These are phyloP conservation scores for Heteractis magnifica DNA, from an alignment of 92 coral and sea anemone genomes.

Conservation along the genomic window DNA sequence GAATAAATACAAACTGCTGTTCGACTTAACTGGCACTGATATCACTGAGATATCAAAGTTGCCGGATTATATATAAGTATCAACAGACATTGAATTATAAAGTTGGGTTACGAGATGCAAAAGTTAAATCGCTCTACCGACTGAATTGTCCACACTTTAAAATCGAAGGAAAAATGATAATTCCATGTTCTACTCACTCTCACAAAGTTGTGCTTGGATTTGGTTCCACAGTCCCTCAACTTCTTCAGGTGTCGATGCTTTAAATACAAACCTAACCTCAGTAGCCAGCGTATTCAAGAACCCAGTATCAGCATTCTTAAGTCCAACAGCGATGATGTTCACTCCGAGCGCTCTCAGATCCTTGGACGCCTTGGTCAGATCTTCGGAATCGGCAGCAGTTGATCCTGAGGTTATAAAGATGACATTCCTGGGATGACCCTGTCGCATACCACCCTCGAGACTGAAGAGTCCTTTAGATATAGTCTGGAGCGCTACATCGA, in stretches of 20 bases:
- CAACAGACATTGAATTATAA: no score
- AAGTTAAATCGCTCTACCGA: no score
- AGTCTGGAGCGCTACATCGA: slow-evolving; percentile 44
- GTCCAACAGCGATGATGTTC: slow-evolving; percentile 60
- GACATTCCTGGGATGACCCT: slow-evolving; percentile 44
- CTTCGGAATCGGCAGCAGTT: slow-evolving; percentile 45
- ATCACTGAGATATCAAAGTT: no score
- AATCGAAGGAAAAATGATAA: no score
- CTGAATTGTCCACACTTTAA: no score
- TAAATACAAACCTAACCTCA: slow-evolving; percentile 37
- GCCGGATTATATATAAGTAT: no score
- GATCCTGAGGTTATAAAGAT: slow-evolving; percentile 53
- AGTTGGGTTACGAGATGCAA: no score
- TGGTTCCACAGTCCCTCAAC: slow-evolving; percentile 30
- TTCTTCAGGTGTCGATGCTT: slow-evolving; percentile 40
- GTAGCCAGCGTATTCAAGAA: slow-evolving; percentile 57
- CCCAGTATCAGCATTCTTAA: slow-evolving; percentile 40
- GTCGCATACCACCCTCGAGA: slow-evolving; percentile 59
- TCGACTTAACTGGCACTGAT: no score
- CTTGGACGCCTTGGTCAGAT: slow-evolving; percentile 39
- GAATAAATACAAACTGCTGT: no score
- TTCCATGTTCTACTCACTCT: slow-evolving; percentile 20
- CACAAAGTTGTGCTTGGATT: slow-evolving; percentile 31
- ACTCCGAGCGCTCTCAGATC: slow-evolving; percentile 57
- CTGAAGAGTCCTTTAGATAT: slow-evolving; percentile 50